A percentile compares a stretch with the other conserved stretches of the same genome.
Evolutionary conservation across 2,888 invertebrate genomes (phyloP).

Genomic region (Antheraea yamamai): DNA sequence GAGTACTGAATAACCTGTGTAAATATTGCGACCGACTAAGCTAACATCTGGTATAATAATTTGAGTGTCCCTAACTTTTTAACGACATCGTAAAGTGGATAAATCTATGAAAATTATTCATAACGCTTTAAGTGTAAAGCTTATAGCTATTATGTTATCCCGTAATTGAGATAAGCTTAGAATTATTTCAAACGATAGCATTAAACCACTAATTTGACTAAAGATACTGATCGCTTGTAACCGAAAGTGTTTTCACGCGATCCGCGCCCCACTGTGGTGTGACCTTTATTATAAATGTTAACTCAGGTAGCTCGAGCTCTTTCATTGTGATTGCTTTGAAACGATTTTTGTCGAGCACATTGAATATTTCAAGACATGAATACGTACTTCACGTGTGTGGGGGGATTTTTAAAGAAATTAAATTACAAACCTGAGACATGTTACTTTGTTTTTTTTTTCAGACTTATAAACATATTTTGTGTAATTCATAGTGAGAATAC

Average conservation of each 20-base stretch:
- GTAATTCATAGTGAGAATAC: neutral
- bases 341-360: conserved; percentile 14
- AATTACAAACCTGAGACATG: neutral
- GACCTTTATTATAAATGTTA: conserved; percentile 10
- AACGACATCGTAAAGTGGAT: neutral
- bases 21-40: no score
- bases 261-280: conserved; percentile 5
- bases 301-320: conserved; percentile 8
- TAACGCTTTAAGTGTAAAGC: no score
- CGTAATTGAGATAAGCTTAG: conserved; percentile 10
- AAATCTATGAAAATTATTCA: neutral
- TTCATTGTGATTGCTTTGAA: conserved; percentile 15
- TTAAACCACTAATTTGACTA: conserved; percentile 15
- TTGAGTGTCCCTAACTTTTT: neutral
- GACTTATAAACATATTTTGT: neutral
- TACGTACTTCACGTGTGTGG: conserved; percentile 9
- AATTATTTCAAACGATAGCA: conserved; percentile 20
- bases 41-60: neutral
- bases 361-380: conserved; percentile 12
- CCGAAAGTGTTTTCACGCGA: conserved; percentile 14
- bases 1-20: no score
- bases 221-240: conserved; percentile 19
- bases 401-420: neutral
- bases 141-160: neutral
- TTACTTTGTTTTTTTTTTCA: neutral